These are phyloP conservation scores for Eumerus sabulonum DNA, from an alignment of 2,888 invertebrate genomes.

Conservation along the genomic window DNA sequence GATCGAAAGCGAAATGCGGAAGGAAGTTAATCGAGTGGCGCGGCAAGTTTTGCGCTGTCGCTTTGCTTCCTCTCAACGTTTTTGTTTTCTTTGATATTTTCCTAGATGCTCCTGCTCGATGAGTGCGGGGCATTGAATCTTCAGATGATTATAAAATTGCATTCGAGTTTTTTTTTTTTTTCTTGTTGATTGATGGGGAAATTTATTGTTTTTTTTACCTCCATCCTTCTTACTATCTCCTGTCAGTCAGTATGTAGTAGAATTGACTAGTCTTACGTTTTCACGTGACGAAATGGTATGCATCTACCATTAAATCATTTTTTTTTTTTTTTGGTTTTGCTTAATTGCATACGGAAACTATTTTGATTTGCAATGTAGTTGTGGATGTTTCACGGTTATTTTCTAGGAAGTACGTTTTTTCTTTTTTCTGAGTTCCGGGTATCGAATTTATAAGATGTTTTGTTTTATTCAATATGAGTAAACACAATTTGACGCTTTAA, in stretches of 20 bases:
- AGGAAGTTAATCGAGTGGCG: constrained; percentile 64
- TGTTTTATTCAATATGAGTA: too few species aligned
- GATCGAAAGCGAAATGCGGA: constrained; percentile 69
- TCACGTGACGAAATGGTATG: too few species aligned
- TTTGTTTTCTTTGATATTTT: neutral
- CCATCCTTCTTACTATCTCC: neutral
- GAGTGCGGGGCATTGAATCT: constrained; percentile 52
- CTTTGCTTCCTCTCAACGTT: too few species aligned
- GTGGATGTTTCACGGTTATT: too few species aligned
- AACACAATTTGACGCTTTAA: too few species aligned
- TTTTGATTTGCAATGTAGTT: constrained; percentile 30
- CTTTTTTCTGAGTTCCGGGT: constrained; percentile 30
- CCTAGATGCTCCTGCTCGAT: constrained; percentile 40
- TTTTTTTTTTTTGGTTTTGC: too few species aligned
- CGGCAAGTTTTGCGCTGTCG: constrained; percentile 31
- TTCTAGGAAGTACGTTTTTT: constrained; percentile 22
- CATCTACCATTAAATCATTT: constrained; percentile 1
- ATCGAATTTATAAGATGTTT: too few species aligned
- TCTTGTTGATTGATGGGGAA: constrained; percentile 48
- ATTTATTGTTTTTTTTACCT: constrained; percentile 37
- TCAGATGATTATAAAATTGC: constrained; percentile 61
- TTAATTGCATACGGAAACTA: constrained; percentile 49
- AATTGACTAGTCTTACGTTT: too few species aligned
- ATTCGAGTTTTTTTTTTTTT: constrained; percentile 47
- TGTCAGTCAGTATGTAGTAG: too few species aligned